Conservation (phyloP, 2,888 invertebrate species). For the Eupithecia insigniata region DNA sequence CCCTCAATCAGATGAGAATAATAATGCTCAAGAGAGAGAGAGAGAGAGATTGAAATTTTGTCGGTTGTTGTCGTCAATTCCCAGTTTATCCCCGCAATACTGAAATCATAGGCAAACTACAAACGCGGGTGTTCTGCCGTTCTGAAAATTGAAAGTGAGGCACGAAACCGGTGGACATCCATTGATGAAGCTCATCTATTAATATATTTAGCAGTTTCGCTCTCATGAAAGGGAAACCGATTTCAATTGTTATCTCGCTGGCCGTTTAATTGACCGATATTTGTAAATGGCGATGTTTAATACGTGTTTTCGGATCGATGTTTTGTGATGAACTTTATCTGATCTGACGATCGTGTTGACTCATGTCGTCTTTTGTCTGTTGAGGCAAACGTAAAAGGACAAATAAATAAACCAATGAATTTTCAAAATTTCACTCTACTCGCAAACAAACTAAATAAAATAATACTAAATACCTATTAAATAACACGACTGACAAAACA, state of each 20-base stretch:
- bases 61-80: background rate
- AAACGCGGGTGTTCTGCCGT: slow-evolving; percentile 54
- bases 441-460: no score
- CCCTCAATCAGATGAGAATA: background rate
- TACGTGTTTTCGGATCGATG: slow-evolving; percentile 53
- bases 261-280: slow-evolving; percentile 80
- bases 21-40: background rate
- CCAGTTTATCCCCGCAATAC: slow-evolving; percentile 14
- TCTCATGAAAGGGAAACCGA: slow-evolving; percentile 77
- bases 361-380: background rate
- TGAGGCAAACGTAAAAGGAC: background rate
- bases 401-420: background rate
- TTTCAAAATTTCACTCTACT: no score
- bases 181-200: slow-evolving; percentile 78
- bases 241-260: slow-evolving; percentile 79
- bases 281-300: slow-evolving; percentile 72
- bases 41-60: background rate
- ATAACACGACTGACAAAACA: no score
- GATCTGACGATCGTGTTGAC: background rate
- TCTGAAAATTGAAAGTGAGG: slow-evolving; percentile 78
- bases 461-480: no score
- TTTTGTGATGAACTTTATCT: slow-evolving; percentile 12
- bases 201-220: slow-evolving; percentile 80
- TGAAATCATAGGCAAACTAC: slow-evolving; percentile 46
- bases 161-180: slow-evolving; percentile 71